These are phyloP conservation scores for Ptychobarbus kaznakovi DNA, from an alignment of 2,797 vertebrate genomes.

Conservation along the genomic window DNA sequence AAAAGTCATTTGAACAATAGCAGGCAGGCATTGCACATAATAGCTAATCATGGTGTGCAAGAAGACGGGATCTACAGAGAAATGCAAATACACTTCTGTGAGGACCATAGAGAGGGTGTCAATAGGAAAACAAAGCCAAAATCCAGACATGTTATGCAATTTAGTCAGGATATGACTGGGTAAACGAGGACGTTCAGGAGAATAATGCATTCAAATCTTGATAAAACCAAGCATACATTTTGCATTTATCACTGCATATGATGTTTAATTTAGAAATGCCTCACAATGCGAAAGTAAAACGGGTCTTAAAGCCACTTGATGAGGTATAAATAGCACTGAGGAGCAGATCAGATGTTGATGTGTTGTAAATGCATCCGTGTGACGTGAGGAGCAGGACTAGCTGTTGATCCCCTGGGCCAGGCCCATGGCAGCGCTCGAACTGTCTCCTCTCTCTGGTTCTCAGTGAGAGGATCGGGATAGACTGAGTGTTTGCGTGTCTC, in stretches of 20 bases:
- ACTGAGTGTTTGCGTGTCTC: slow-evolving; percentile 49
- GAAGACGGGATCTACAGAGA: not conserved
- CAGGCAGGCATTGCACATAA: not conserved
- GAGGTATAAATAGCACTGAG: not conserved
- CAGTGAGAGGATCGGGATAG: slow-evolving; percentile 31
- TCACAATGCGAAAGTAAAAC: not conserved
- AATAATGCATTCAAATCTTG: not conserved
- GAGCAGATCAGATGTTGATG: not conserved
- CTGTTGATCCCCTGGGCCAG: slow-evolving; percentile 36
- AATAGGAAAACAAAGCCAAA: not conserved
- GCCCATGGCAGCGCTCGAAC: not conserved
- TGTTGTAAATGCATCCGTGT: not conserved
- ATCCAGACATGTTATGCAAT: not conserved
- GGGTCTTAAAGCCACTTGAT: not conserved
- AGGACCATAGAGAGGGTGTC: not conserved
- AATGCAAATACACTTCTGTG: not conserved
- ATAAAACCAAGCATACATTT: not conserved
- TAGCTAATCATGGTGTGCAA: not conserved
- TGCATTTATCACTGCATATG: not conserved
- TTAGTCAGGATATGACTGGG: not conserved
- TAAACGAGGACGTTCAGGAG: not conserved
- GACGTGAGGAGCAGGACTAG: not conserved
- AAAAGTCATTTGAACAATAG: not conserved
- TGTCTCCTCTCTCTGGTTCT: slow-evolving; percentile 11
- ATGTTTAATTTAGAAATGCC: not conserved